These are phyloP conservation scores for Hycleus phaleratus DNA, from an alignment of 1,140 invertebrate genomes.

Conservation along the genomic window DNA sequence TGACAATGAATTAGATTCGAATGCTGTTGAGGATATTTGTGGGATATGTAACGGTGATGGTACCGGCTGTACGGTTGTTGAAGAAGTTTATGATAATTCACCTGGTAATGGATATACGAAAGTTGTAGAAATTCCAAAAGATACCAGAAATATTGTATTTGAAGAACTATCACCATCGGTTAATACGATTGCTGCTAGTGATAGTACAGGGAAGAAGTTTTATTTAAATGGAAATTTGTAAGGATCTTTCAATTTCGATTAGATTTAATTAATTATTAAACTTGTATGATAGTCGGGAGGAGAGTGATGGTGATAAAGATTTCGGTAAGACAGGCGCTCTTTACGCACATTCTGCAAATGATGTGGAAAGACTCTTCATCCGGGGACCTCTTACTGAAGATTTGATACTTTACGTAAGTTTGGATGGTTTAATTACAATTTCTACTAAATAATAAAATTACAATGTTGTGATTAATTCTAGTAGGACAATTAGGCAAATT, in stretches of 20 bases:
- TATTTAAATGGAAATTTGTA: conserved; percentile 44
- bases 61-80: conserved; percentile 47
- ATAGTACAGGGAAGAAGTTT: conserved; percentile 34
- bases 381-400: conserved; percentile 42
- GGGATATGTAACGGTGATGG: conserved; percentile 65
- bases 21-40: conserved; percentile 58
- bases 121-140: conserved; percentile 41
- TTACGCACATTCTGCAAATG: conserved; percentile 41
- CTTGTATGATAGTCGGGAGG: conserved; percentile 23
- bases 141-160: conserved; percentile 39
- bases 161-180: conserved; percentile 34
- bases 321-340: conserved; percentile 39
- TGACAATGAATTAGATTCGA: conserved; percentile 57
- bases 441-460: neutral
- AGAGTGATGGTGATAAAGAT: conserved; percentile 37
- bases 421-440: neutral
- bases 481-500: conserved; percentile 16
- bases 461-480: neutral
- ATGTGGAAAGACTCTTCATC: conserved; percentile 43
- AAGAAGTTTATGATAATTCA: conserved; percentile 35
- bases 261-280: neutral
- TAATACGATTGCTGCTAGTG: conserved; percentile 41
- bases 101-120: conserved; percentile 38
- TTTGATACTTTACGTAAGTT: conserved; percentile 38
- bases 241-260: conserved; percentile 15